These are phyloP conservation scores for Rhizoglyphus robini DNA, from an alignment of 1,140 invertebrate genomes.

Conservation along the genomic window DNA sequence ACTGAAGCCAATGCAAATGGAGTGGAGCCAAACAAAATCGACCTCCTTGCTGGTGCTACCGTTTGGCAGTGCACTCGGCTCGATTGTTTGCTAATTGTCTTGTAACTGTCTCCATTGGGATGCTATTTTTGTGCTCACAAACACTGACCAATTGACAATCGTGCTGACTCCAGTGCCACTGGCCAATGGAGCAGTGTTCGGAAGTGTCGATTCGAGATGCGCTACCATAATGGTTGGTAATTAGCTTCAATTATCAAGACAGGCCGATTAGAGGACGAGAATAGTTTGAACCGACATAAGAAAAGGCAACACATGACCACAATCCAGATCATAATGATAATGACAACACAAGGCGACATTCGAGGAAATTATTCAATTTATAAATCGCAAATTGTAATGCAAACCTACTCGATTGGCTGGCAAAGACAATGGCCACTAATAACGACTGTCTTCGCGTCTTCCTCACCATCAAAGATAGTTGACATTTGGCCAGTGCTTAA, in stretches of 20 bases:
- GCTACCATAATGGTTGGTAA: background rate
- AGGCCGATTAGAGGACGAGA: slow-evolving; percentile 3
- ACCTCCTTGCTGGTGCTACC: slow-evolving; percentile 8
- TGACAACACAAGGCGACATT: background rate
- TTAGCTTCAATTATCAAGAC: slow-evolving; percentile 12
- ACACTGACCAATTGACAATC: background rate
- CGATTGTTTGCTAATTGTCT: slow-evolving; percentile 12
- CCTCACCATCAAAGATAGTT: slow-evolving; percentile 12
- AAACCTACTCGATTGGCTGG: background rate
- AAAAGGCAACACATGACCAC: background rate
- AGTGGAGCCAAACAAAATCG: background rate
- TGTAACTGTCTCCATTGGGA: background rate
- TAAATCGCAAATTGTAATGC: slow-evolving; percentile 5
- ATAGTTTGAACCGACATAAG: slow-evolving; percentile 1
- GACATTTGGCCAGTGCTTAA: slow-evolving; percentile 3
- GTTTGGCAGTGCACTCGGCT: background rate
- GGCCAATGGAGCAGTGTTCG: background rate
- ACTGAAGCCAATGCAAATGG: slow-evolving; percentile 7
- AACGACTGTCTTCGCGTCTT: slow-evolving; percentile 5
- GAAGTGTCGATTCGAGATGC: background rate
- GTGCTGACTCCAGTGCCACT: background rate
- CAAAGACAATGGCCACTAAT: slow-evolving; percentile 10
- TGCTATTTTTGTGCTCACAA: background rate
- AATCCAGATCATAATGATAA: slow-evolving; percentile 10
- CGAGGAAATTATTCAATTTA: slow-evolving; percentile 12